Percentiles rank a stretch among this genome's conserved stretches.
Evolutionary conservation across 2,113 vertebrate species (phyloP).

Genomic region (Engraulis encrasicolus): DNA sequence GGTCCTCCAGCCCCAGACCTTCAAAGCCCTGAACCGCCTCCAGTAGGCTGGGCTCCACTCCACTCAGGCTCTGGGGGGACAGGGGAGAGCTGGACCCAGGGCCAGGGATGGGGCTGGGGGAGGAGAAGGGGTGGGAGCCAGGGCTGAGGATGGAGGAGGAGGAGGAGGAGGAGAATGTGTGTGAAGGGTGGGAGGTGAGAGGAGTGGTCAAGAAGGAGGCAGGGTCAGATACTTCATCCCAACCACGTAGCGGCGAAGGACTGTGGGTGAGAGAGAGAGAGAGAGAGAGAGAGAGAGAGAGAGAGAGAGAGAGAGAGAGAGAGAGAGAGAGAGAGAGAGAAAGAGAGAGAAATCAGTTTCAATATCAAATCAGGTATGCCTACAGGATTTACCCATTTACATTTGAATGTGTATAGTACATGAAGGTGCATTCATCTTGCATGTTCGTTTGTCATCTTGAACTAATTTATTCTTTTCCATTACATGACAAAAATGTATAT

Average conservation of each 20-base stretch:
- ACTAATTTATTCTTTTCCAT: no score
- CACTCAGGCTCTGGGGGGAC: slow-evolving; percentile 66
- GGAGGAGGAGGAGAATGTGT: slow-evolving; percentile 58
- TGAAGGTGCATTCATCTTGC: no score
- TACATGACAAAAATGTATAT: no score
- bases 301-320: neutral
- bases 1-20: slow-evolving; percentile 62
- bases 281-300: neutral
- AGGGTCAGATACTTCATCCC: slow-evolving; percentile 58
- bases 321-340: neutral
- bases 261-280: neutral
- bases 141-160: no score
- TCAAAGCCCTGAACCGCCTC: slow-evolving; percentile 70
- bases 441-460: no score
- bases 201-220: slow-evolving; percentile 57
- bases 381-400: no score
- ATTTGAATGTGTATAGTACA: no score
- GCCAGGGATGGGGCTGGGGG: no score
- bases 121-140: slow-evolving; percentile 51
- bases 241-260: slow-evolving; percentile 65
- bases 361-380: neutral
- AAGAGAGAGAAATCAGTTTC: neutral
- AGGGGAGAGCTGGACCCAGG: slow-evolving; percentile 59
- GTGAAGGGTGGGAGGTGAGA: slow-evolving; percentile 58
- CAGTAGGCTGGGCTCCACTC: slow-evolving; percentile 78